These are phyloP conservation scores for Cartodere bifasciata DNA, from an alignment of 2,888 invertebrate species.

Conservation along the genomic window DNA sequence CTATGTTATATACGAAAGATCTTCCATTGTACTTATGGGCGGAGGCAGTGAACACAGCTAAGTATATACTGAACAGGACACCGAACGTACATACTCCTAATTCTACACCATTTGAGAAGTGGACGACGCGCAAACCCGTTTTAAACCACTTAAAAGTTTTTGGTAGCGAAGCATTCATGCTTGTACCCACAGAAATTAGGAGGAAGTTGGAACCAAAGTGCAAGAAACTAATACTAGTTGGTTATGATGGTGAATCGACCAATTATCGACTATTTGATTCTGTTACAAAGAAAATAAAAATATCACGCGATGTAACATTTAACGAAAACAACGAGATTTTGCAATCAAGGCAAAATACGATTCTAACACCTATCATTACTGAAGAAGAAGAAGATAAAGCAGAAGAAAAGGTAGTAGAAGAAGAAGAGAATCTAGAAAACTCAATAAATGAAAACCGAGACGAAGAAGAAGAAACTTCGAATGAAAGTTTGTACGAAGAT, in stretches of 20 bases:
- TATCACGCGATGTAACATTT: constrained; percentile 19
- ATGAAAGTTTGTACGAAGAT: too few relatives aligned
- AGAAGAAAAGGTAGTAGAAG: too few relatives aligned
- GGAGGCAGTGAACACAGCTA: too few relatives aligned
- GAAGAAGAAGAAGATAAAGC: constrained; percentile 3
- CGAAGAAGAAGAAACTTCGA: too few relatives aligned
- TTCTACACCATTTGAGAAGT: constrained; percentile 16
- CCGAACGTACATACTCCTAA: too few relatives aligned
- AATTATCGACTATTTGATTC: constrained; percentile 19
- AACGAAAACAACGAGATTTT: constrained; percentile 9
- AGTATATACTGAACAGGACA: constrained; percentile 9
- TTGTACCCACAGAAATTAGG: constrained; percentile 9
- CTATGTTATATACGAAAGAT: too few relatives aligned
- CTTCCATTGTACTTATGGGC: too few relatives aligned
- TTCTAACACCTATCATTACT: neutral
- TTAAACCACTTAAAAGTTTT: constrained; percentile 15
- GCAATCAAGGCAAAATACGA: too few relatives aligned
- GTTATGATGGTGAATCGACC: constrained; percentile 12
- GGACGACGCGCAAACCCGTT: constrained; percentile 13
- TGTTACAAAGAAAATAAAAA: constrained; percentile 13
- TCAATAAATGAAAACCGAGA: too few relatives aligned
- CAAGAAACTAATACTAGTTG: constrained; percentile 12
- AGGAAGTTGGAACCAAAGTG: constrained; percentile 12
- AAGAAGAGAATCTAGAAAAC: too few relatives aligned
- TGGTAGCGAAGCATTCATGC: constrained; percentile 14